Evolutionary conservation across 2,888 invertebrate genomes (phyloP).

Genomic region (Parasteatoda lunata): DNA sequence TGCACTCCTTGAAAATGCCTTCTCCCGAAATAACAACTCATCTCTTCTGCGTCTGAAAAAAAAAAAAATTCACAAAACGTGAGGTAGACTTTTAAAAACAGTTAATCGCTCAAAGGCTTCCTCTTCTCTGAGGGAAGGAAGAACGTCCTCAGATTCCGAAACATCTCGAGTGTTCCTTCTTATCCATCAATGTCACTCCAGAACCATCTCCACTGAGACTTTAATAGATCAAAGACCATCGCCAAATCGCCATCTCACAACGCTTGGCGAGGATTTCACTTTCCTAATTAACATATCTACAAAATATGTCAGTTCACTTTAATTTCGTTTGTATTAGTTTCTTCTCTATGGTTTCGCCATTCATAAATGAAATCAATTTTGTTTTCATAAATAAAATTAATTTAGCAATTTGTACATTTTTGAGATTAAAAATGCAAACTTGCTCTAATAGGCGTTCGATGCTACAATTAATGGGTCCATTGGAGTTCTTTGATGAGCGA

Average conservation of each 20-base stretch:
- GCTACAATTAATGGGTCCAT: too few species aligned
- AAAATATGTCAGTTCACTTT: too few species aligned
- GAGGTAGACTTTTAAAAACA: conserved; percentile 33
- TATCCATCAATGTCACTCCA: conserved; percentile 62
- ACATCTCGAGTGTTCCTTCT: conserved; percentile 51
- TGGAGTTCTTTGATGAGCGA: too few species aligned
- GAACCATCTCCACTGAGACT: conserved; percentile 56
- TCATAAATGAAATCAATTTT: too few species aligned
- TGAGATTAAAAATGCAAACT: too few species aligned
- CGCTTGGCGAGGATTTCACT: background rate
- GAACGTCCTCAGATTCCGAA: conserved; percentile 7
- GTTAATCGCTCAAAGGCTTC: conserved; percentile 25
- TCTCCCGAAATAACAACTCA: background rate
- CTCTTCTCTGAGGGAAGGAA: background rate
- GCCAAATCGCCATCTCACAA: conserved; percentile 40
- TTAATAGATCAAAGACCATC: conserved; percentile 58
- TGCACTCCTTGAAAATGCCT: background rate
- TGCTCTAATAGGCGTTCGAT: too few species aligned
- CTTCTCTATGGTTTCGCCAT: too few species aligned
- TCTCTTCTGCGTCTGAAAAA: background rate
- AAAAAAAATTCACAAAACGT: background rate
- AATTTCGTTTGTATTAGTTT: too few species aligned
- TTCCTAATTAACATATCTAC: too few species aligned
- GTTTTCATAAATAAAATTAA: too few species aligned
- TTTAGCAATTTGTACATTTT: too few species aligned